Percentiles rank a stretch among this genome's conserved stretches.
phyloP scores from a whole-genome alignment of 2,113 vertebrate genomes.

The Pampusana beccarii region DNA sequence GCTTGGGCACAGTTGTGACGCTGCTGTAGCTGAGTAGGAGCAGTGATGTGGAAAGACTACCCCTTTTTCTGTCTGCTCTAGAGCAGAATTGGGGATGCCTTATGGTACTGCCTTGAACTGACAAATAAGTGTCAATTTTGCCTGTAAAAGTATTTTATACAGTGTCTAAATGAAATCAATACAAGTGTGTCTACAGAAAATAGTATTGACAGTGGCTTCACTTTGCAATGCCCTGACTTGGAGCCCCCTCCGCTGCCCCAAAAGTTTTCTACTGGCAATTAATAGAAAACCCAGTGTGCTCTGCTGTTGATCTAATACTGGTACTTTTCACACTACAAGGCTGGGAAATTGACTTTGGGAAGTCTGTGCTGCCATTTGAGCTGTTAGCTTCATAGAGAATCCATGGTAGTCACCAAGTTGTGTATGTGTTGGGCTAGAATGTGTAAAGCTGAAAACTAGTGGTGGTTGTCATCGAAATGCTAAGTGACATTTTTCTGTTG shows the following conservation, averaged over 20 bases:
- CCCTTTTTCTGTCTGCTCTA: not conserved
- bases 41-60: not conserved
- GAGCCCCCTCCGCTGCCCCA: not conserved
- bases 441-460: not conserved
- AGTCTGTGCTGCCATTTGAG: not conserved
- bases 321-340: not conserved
- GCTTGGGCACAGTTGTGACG: not conserved
- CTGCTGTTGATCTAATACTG: not conserved
- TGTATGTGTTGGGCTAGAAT: not conserved
- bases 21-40: not conserved
- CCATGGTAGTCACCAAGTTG: not conserved
- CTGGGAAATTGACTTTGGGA: not conserved
- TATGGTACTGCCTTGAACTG: not conserved
- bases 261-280: not conserved
- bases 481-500: not conserved
- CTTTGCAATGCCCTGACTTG: not conserved
- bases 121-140: not conserved
- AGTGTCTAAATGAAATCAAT: not conserved
- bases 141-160: not conserved
- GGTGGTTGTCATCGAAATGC: not conserved
- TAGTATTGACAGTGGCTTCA: not conserved
- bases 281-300: not conserved
- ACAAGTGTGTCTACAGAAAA: not conserved
- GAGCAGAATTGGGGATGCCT: not conserved
- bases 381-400: not conserved